Base-by-base conservation (phyloP, 2,113 vertebrate genomes). In the Nothocercus julius region DNA sequence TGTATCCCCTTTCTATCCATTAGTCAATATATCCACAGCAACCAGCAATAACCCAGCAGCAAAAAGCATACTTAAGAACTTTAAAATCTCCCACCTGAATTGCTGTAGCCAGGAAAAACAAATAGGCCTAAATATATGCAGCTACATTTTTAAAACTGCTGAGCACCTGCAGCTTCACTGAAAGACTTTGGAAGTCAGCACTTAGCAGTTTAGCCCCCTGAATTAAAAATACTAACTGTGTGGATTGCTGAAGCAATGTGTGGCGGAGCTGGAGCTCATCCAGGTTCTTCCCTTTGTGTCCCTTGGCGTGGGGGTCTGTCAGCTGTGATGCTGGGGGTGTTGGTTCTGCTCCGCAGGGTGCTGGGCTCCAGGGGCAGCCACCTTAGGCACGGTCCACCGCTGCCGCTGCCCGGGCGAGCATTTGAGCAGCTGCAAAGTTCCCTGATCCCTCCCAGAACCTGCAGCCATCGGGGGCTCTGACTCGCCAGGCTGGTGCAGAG, bases 21-120 rank as follows among this genome's bases (percentile, higher is more conserved):
- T 94, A 93, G 90, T 96, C 87, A 96, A 72, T 84, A 95, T 58
- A 93, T 89, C 87, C 90, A 44, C 92, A 96, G 92, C 93, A 97
- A 90, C 83, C 74, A 96, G 93, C 85, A 86, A 88, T 90, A 97
- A 92, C 88, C 90, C 90, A 82, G 90, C 92, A 95, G 90, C 94
- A 95, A 95, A 96, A 94, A 92, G 83, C 80, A 85, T 69, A 73
- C 92, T 96, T 82, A 89, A 92, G 36, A 94, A 94, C 90, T 93
- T 68, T 96, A 92, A 95, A 75, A 68, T 73, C 82, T 96, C 94
- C 88, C 92, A 58, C 85, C 90, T 93, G 87, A 97, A 91, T 92
- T 88, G 58, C 86, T 73, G 90, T 4, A 96, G 92, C 85, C 92
- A 93, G 94, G 90, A 94, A 95, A 94, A 96, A 92, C 85, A 96